Evolutionary conservation across 2,888 invertebrate species (phyloP).

Genomic region (Parelbella ahira): DNA sequence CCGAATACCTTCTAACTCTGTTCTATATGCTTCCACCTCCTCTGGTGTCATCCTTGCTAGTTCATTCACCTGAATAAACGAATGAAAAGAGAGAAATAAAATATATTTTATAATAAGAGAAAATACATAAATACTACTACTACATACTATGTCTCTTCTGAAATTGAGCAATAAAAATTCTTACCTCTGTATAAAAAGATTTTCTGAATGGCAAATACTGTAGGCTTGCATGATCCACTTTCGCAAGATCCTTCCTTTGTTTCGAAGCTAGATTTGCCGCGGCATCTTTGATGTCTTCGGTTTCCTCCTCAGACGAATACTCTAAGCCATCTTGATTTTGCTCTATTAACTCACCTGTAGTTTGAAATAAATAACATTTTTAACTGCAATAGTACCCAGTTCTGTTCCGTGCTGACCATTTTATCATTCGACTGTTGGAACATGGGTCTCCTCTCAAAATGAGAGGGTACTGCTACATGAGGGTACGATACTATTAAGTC

Average conservation of each 20-base stretch:
- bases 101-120: too few species aligned
- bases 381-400: too few species aligned
- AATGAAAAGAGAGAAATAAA: too few species aligned
- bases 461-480: too few species aligned
- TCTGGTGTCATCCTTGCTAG: slow-evolving; percentile 93
- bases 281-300: slow-evolving; percentile 95
- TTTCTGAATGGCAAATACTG: slow-evolving; percentile 95
- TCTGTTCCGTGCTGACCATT: too few species aligned
- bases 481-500: too few species aligned
- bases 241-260: slow-evolving; percentile 94
- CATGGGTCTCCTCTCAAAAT: too few species aligned
- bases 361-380: too few species aligned
- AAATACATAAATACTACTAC: too few species aligned
- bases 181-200: slow-evolving; percentile 96
- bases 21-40: slow-evolving; percentile 91
- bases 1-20: slow-evolving; percentile 96
- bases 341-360: slow-evolving; percentile 97
- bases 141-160: too few species aligned
- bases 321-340: slow-evolving; percentile 98
- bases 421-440: too few species aligned
- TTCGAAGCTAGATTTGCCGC: slow-evolving; percentile 94
- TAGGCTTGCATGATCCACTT: slow-evolving; percentile 94
- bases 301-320: slow-evolving; percentile 98
- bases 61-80: slow-evolving; percentile 98
- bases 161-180: slow-evolving; percentile 42